Percentiles rank a stretch among this genome's conserved stretches.
Evolutionary conservation across 2,113 vertebrate species (phyloP).

Genomic region (Brachyistius frenatus): DNA sequence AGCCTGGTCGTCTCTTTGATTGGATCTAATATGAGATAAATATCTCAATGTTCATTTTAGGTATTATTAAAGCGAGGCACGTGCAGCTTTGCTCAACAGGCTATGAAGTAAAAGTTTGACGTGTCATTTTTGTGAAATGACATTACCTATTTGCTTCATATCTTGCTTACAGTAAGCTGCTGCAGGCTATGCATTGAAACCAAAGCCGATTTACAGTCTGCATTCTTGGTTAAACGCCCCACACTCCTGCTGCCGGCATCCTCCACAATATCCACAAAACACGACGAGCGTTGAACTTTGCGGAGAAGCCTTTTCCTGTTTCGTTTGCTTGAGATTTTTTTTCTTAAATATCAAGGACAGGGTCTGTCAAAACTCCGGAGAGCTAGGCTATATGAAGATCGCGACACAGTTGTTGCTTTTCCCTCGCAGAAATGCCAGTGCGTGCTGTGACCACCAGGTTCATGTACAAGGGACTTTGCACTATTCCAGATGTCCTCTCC

Average conservation of each 20-base stretch:
- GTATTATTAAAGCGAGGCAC: neutral
- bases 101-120: conserved; percentile 57
- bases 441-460: conserved; percentile 97
- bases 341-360: conserved; percentile 54
- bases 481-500: conserved; percentile 92
- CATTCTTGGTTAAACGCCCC: conserved; percentile 2
- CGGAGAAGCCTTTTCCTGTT: neutral
- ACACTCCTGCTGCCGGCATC: neutral
- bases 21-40: neutral
- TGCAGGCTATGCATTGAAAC: conserved; percentile 34
- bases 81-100: neutral
- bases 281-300: conserved; percentile 42
- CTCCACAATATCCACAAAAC: neutral
- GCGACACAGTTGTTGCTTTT: conserved; percentile 75
- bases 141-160: neutral
- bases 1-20: conserved; percentile 3
- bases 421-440: conserved; percentile 94
- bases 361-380: conserved; percentile 72
- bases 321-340: conserved; percentile 27
- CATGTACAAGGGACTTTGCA: conserved; percentile 99
- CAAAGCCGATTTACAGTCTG: conserved; percentile 46
- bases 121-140: neutral
- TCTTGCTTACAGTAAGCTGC: conserved; percentile 12
- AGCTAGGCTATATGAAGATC: conserved; percentile 84
- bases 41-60: neutral